A percentile compares a stretch with the other conserved stretches of the same genome.
Evolutionary conservation across 2,113 vertebrate species (phyloP).

Genomic region (Semicossyphus pulcher): DNA sequence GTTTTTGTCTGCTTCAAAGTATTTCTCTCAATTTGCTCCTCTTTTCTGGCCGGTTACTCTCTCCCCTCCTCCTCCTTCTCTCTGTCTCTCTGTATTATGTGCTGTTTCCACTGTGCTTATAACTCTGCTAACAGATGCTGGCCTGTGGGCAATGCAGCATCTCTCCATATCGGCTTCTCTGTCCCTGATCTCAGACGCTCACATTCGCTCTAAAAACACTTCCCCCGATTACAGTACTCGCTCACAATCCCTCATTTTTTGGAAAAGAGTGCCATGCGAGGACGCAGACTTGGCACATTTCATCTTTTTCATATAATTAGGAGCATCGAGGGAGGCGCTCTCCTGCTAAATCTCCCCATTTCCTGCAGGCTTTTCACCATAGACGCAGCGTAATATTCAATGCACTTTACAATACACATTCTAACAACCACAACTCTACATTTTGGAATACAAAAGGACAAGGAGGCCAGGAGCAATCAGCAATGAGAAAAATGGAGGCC

Average conservation of each 20-base stretch:
- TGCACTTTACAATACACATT: slow-evolving; percentile 17
- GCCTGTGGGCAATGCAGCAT: slow-evolving; percentile 56
- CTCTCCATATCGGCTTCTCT: slow-evolving; percentile 25
- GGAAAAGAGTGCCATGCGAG: neutral
- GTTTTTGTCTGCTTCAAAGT: slow-evolving; percentile 7
- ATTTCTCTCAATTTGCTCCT: slow-evolving; percentile 44
- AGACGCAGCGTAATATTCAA: slow-evolving; percentile 29
- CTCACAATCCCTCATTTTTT: slow-evolving; percentile 7
- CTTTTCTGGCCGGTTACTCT: neutral
- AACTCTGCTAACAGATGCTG: slow-evolving; percentile 49
- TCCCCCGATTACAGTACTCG: neutral
- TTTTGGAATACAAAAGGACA: slow-evolving; percentile 36
- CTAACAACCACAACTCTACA: slow-evolving; percentile 26
- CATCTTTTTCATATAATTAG: slow-evolving; percentile 41
- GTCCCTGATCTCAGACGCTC: slow-evolving; percentile 1
- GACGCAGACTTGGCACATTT: slow-evolving; percentile 26
- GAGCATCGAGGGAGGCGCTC: slow-evolving; percentile 38
- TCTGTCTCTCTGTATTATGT: slow-evolving; percentile 47
- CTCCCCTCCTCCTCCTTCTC: neutral
- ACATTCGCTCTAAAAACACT: slow-evolving; percentile 14
- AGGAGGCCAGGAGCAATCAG: slow-evolving; percentile 29
- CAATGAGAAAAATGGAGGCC: slow-evolving; percentile 5
- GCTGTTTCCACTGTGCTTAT: slow-evolving; percentile 42
- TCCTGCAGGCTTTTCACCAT: slow-evolving; percentile 36
- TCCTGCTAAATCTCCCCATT: slow-evolving; percentile 40